phyloP scores from a whole-genome alignment of 2,888 invertebrate genomes.

The Sceliomorpha sp. region DNA sequence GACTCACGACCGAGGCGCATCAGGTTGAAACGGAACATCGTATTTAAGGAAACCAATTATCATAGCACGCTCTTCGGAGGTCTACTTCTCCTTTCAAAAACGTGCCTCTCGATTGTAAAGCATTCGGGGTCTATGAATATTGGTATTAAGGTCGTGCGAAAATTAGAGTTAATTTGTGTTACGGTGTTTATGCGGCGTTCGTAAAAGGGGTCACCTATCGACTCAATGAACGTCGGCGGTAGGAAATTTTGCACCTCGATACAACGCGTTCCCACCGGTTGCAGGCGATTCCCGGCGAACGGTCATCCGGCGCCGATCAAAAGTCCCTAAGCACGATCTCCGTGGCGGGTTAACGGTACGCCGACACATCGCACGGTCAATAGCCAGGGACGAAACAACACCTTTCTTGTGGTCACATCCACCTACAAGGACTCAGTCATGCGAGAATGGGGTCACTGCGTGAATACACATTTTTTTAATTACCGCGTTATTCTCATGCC shows the following conservation, averaged over 20 bases:
- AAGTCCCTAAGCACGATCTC: constrained; percentile 67
- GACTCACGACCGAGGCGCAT: too few species aligned
- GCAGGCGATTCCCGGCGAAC: constrained; percentile 55
- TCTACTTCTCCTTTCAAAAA: too few species aligned
- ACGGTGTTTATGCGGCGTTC: constrained; percentile 46
- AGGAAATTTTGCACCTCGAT: constrained; percentile 60
- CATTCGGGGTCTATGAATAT: constrained; percentile 17
- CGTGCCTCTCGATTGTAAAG: too few species aligned
- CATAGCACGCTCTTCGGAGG: too few species aligned
- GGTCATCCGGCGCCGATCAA: constrained; percentile 67
- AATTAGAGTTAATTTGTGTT: constrained; percentile 56
- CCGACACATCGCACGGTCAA: constrained; percentile 72
- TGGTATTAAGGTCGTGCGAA: constrained; percentile 55
- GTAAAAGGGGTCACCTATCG: constrained; percentile 50
- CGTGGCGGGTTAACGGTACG: constrained; percentile 69
- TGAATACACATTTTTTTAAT: constrained; percentile 44
- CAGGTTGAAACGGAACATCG: too few species aligned
- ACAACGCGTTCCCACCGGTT: constrained; percentile 60
- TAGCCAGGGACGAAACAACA: constrained; percentile 63
- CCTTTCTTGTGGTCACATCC: constrained; percentile 56
- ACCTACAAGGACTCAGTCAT: constrained; percentile 49
- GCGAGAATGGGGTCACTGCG: constrained; percentile 53
- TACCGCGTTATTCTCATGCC: constrained; percentile 13
- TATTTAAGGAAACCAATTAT: too few species aligned
- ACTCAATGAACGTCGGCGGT: constrained; percentile 54